Evolutionary conservation across 2,113 vertebrate species (phyloP).

Genomic region (Myrmecobius fasciatus): DNA sequence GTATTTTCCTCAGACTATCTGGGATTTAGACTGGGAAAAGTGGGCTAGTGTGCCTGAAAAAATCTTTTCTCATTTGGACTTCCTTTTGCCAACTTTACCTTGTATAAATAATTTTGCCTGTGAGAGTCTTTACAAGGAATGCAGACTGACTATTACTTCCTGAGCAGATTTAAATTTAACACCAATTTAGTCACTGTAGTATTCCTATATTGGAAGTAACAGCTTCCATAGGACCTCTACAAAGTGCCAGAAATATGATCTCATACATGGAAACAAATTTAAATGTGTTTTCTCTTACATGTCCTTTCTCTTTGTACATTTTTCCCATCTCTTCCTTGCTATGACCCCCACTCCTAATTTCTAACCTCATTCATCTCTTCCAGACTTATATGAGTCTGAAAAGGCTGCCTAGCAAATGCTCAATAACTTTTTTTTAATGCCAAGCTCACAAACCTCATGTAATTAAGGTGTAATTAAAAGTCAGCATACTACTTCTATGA

Average conservation of each 20-base stretch:
- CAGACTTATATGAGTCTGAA: slow-evolving; percentile 64
- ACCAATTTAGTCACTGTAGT: slow-evolving; percentile 85
- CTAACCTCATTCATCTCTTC: slow-evolving; percentile 71
- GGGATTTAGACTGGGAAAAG: slow-evolving; percentile 73
- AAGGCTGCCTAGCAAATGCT: slow-evolving; percentile 46
- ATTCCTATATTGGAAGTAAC: slow-evolving; percentile 86
- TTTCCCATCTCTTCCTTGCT: slow-evolving; percentile 78
- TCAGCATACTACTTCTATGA: slow-evolving; percentile 49
- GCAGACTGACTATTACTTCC: slow-evolving; percentile 88
- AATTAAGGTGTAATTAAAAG: slow-evolving; percentile 41
- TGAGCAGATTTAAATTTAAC: slow-evolving; percentile 89
- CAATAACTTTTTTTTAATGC: slow-evolving; percentile 67
- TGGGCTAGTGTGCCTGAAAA: slow-evolving; percentile 78
- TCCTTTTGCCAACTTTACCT: slow-evolving; percentile 86
- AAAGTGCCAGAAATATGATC: slow-evolving; percentile 90
- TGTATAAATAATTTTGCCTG: slow-evolving; percentile 84
- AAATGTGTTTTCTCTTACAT: slow-evolving; percentile 83
- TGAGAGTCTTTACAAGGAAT: slow-evolving; percentile 84
- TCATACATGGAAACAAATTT: slow-evolving; percentile 86
- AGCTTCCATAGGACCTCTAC: slow-evolving; percentile 87
- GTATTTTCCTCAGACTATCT: slow-evolving; percentile 76
- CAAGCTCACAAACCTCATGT: slow-evolving; percentile 52
- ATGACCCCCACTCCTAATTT: slow-evolving; percentile 64
- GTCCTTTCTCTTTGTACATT: slow-evolving; percentile 79
- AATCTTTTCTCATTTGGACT: slow-evolving; percentile 78